Conservation (phyloP, 2,113 vertebrate species). For the Pterophyllum scalare region DNA sequence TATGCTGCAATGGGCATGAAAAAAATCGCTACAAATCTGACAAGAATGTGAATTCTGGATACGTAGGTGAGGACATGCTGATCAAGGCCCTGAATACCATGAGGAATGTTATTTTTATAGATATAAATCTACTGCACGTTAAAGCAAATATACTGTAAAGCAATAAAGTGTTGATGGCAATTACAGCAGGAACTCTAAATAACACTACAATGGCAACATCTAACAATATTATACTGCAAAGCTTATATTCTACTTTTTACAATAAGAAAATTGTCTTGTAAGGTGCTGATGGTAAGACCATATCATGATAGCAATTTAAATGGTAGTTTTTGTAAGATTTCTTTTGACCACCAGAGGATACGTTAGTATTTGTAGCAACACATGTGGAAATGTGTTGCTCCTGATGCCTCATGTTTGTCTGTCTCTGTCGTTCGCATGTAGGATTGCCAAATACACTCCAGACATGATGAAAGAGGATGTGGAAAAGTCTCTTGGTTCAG, state of each 20-base stretch:
- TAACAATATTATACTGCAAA: neutral
- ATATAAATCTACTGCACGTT: neutral
- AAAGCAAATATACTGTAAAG: neutral
- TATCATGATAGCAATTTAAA: neutral
- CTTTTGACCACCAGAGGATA: neutral
- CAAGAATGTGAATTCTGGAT: neutral
- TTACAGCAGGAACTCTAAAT: neutral
- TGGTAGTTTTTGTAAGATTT: neutral
- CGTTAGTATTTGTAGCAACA: neutral
- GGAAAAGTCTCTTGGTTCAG: slow-evolving; percentile 48
- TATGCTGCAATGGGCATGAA: neutral
- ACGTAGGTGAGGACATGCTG: neutral
- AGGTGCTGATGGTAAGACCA: neutral
- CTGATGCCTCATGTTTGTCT: neutral
- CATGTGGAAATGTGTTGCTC: neutral
- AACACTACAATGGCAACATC: neutral
- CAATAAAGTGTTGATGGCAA: neutral
- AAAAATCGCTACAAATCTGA: neutral
- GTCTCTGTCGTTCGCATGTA: slow-evolving; percentile 18
- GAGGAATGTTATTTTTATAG: neutral
- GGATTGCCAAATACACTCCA: slow-evolving; percentile 64
- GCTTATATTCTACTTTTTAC: neutral
- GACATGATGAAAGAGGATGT: slow-evolving; percentile 70
- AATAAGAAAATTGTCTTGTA: neutral
- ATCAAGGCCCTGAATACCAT: neutral